Evolutionary conservation across 2,113 vertebrate species (phyloP), one percentile per base, ranked within the genome.

Genomic region (Ameiurus melas): DNA sequence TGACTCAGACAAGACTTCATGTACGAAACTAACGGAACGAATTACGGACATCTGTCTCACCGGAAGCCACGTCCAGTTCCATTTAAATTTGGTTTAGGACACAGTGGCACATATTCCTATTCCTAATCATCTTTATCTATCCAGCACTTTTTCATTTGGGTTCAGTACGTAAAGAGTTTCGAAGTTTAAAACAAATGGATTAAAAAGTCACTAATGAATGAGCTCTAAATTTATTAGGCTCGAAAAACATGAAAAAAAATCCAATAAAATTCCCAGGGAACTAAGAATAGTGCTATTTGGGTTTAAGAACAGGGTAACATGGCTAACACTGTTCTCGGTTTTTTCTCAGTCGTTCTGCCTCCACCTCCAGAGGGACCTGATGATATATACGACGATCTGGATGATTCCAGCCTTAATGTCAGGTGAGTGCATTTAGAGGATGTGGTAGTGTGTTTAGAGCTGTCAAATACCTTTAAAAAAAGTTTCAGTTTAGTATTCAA

Each of bases 351-450:
- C 5, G 78, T 93, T 39, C 94, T 97, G 9, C 96, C 96, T 0
- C 94, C 95, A 25, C 95, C 95, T 60, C 94, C 96, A 51, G 92
- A 85, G 25, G 93, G 94, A 0, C 94, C 92, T 7, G 96, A 96
- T 85, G 97, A 98, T 14, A 96, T 99, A 89, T 99, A 99, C 78
- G 96, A 98, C 83, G 97, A 97, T 13, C 88, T 98, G 79, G 93
- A 96, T 4, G 96, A 97, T 25, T 93, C 95, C 75, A 94, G 94
- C 5, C 58, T 90, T 80, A 92, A 87, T n/a, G 75, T 94, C 79
- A 94, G 94, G 98, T 98, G 93, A 88, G 92, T 39, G 22, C 5
- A 62, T 43, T 39, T 3, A 22, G 36, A 83, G 22, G 10, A 30
- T 19, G n/a, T 17, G 77, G 27, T 7, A n/a, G 16, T 0, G 53